Evolutionary conservation across 2,888 invertebrate species (phyloP).

Genomic region (Clivina fossor): DNA sequence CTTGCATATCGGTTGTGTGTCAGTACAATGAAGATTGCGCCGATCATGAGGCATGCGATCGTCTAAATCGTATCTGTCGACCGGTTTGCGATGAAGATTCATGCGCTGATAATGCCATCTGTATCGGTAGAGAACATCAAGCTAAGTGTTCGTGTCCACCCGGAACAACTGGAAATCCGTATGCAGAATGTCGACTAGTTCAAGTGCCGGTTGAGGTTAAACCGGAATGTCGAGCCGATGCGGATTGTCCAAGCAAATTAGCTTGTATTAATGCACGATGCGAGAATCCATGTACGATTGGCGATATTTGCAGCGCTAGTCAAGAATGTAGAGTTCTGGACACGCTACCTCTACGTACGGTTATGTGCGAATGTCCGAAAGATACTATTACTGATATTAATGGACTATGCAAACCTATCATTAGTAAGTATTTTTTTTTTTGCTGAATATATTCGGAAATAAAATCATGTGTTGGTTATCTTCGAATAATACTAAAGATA

Average conservation of each 20-base stretch:
- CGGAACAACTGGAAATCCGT: conserved; percentile 79
- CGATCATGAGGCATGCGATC: conserved; percentile 80
- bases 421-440: conserved; percentile 31
- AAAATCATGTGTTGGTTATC: not conserved
- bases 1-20: conserved; percentile 81
- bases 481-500: too few relatives aligned
- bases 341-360: conserved; percentile 76
- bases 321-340: conserved; percentile 80
- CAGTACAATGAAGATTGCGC: conserved; percentile 89
- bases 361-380: conserved; percentile 83
- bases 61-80: conserved; percentile 79
- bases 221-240: conserved; percentile 72
- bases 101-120: conserved; percentile 78
- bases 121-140: conserved; percentile 73
- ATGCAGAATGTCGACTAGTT: conserved; percentile 64
- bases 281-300: conserved; percentile 72
- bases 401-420: conserved; percentile 66
- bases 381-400: conserved; percentile 75
- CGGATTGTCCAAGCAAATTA: conserved; percentile 72
- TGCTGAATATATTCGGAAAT: not conserved
- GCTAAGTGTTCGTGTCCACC: conserved; percentile 75
- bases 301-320: conserved; percentile 73
- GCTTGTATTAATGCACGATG: conserved; percentile 79
- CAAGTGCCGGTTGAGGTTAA: conserved; percentile 49
- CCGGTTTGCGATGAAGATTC: conserved; percentile 80